These are phyloP conservation scores for Podarcis cretensis DNA, from an alignment of 2,113 vertebrate species.

Conservation along the genomic window DNA sequence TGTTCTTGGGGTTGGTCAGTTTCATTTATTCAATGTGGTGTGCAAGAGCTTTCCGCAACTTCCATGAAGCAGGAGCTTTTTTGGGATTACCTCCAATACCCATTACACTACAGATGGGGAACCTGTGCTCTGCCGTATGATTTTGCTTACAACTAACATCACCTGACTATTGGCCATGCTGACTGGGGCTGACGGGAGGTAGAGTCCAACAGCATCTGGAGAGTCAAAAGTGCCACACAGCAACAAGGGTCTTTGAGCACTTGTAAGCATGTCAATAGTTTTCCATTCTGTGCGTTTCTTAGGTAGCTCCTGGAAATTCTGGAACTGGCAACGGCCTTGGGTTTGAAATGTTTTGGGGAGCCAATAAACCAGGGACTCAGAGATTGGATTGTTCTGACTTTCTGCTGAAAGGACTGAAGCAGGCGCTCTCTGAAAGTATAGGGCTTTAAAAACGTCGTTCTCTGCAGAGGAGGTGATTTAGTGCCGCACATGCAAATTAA, in stretches of 20 bases:
- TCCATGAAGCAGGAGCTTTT: background rate
- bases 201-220: background rate
- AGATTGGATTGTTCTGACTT: background rate
- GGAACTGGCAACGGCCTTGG: background rate
- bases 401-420: background rate
- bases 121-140: too few relatives aligned
- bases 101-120: too few relatives aligned
- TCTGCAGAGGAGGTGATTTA: background rate
- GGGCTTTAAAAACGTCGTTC: background rate
- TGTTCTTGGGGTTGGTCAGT: background rate
- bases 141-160: background rate
- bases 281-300: background rate
- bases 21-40: background rate
- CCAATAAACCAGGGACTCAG: background rate
- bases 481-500: background rate
- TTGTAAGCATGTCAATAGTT: background rate
- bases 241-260: background rate
- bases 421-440: background rate
- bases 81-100: background rate
- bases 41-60: background rate
- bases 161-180: background rate
- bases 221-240: too few relatives aligned
- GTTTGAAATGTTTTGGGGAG: background rate
- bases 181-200: background rate
- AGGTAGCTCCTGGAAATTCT: background rate